phyloP scores from a whole-genome alignment of 2,888 invertebrate genomes.

The Romanomermis culicivorax region DNA sequence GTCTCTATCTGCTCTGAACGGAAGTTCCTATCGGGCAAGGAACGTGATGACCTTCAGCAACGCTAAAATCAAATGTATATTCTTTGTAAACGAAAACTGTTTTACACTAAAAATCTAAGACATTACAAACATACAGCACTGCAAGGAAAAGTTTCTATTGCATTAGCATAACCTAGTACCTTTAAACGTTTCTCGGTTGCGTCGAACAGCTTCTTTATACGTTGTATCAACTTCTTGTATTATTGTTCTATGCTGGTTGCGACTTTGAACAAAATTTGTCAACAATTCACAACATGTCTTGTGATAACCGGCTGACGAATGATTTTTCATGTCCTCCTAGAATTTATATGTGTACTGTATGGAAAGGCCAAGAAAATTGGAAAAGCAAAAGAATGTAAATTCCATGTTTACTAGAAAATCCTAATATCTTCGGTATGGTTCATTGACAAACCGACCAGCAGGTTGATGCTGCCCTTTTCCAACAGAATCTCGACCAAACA shows the following conservation, averaged over 20 bases:
- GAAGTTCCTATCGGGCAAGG: constrained; percentile 3
- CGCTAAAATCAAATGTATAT: neutral
- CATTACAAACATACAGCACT: too few relatives aligned
- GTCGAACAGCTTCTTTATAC: neutral
- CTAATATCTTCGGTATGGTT: neutral
- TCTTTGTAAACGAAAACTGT: neutral
- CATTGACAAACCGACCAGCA: neutral
- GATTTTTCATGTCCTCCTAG: constrained; percentile 2
- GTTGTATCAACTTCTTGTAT: neutral
- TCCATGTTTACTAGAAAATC: too few relatives aligned
- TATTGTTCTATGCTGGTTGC: neutral
- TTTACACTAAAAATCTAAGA: too few relatives aligned
- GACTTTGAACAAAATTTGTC: neutral
- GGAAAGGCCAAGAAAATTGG: too few relatives aligned
- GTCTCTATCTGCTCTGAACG: neutral
- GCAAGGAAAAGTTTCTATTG: too few relatives aligned
- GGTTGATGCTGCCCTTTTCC: neutral
- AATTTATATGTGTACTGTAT: too few relatives aligned
- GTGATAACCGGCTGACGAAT: neutral
- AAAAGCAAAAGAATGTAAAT: too few relatives aligned
- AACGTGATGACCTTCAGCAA: constrained; percentile 2
- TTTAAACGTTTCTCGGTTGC: neutral
- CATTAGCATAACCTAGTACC: too few relatives aligned
- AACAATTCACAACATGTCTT: neutral
- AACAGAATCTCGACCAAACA: neutral